phyloP scores from a whole-genome alignment of 2,797 vertebrate species.

The Manis crassicaudata region DNA sequence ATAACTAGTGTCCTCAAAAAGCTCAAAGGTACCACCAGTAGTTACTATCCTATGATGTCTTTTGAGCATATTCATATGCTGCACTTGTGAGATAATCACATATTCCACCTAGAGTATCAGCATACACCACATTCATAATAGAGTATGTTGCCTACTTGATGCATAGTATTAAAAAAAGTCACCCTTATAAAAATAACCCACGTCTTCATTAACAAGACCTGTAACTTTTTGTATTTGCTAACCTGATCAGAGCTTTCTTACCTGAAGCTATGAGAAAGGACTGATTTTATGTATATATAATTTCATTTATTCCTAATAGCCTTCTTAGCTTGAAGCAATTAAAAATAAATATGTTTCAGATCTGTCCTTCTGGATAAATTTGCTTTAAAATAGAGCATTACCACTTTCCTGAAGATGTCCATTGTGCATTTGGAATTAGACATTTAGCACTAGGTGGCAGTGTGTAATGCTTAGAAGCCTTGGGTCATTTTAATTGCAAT shows the following conservation, averaged over 20 bases:
- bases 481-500: constrained; percentile 45
- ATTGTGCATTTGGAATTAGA: background rate
- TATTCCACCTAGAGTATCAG: background rate
- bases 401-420: background rate
- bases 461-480: constrained; percentile 75
- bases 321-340: background rate
- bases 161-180: background rate
- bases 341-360: background rate
- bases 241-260: background rate
- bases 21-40: background rate
- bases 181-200: background rate
- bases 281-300: constrained; percentile 24
- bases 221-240: background rate
- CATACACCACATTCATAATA: background rate
- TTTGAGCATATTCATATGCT: background rate
- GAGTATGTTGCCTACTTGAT: constrained; percentile 36
- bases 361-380: background rate
- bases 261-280: constrained; percentile 18
- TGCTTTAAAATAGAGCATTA: constrained; percentile 20
- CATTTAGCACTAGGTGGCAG: constrained; percentile 85
- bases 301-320: constrained; percentile 41
- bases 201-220: background rate
- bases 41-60: background rate
- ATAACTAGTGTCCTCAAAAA: background rate
- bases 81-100: constrained; percentile 4